Evolutionary conservation across 30 jellyfish, hydroid and myxozoan species (phyloP).

Genomic region (Sanderia malayensis): DNA sequence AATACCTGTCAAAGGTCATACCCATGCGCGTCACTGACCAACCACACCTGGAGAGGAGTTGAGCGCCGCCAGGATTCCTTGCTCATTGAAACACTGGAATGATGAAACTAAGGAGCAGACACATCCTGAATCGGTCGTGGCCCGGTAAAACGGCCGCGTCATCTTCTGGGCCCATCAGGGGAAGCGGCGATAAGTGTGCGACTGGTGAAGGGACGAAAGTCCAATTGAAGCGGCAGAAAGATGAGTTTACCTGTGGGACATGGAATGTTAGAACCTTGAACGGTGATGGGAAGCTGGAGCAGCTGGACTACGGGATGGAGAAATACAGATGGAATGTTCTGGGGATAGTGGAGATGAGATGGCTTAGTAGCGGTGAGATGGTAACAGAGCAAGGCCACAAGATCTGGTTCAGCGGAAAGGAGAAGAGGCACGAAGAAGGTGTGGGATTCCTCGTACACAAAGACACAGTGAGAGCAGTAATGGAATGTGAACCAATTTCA

Average conservation of each 20-base stretch:
- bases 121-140: slow-evolving; percentile 11
- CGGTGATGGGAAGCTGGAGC: slow-evolving; percentile 13
- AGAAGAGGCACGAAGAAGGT: slow-evolving; percentile 18
- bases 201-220: not conserved
- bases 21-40: slow-evolving; percentile 1
- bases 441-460: slow-evolving; percentile 33
- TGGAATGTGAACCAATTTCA: slow-evolving; percentile 9
- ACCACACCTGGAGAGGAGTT: no score
- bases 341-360: slow-evolving; percentile 17
- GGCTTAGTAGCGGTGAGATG: slow-evolving; percentile 26
- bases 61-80: no score
- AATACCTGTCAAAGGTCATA: not conserved
- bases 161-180: not conserved
- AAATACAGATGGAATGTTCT: slow-evolving; percentile 5
- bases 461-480: not conserved
- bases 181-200: slow-evolving; percentile 1
- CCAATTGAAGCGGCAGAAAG: not conserved
- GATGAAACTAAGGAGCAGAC: no score
- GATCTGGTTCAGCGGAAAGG: slow-evolving; percentile 16
- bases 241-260: not conserved
- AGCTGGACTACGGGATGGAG: slow-evolving; percentile 11
- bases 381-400: slow-evolving; percentile 5
- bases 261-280: not conserved
- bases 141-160: not conserved
- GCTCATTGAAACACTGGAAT: no score